These are phyloP conservation scores for Lottia scabra DNA, from an alignment of 2,888 invertebrate species.

Conservation along the genomic window DNA sequence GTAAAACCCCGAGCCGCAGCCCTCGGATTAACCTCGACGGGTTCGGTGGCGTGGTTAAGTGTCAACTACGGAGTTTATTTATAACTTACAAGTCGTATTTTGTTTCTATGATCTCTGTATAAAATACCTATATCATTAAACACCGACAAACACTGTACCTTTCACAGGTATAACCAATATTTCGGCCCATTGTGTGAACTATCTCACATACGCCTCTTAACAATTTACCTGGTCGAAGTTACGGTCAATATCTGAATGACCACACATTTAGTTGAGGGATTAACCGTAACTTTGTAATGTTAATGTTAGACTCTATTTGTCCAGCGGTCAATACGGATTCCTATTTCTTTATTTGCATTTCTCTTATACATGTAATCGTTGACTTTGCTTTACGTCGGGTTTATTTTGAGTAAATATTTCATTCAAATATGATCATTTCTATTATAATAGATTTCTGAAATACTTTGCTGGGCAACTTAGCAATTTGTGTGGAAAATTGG, in stretches of 20 bases:
- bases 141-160: neutral
- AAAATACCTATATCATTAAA: neutral
- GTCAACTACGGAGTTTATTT: neutral
- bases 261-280: conserved; percentile 1
- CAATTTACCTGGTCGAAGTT: conserved; percentile 1
- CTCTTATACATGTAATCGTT: too few species aligned
- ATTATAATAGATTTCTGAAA: too few species aligned
- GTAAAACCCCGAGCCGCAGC: too few species aligned
- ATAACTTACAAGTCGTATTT: neutral
- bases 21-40: neutral
- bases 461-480: too few species aligned
- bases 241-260: conserved; percentile 2
- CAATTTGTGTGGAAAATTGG: too few species aligned
- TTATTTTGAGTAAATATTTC: too few species aligned
- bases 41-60: neutral
- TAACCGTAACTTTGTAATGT: neutral
- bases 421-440: too few species aligned
- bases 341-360: too few species aligned
- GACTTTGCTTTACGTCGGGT: too few species aligned
- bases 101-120: neutral
- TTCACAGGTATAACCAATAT: neutral
- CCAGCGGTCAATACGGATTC: too few species aligned
- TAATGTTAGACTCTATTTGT: neutral
- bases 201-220: neutral
- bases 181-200: neutral